phyloP scores from a whole-genome alignment of 30 jellyfish, hydroid and myxozoan genomes.

The Nemopilema nomurai region DNA sequence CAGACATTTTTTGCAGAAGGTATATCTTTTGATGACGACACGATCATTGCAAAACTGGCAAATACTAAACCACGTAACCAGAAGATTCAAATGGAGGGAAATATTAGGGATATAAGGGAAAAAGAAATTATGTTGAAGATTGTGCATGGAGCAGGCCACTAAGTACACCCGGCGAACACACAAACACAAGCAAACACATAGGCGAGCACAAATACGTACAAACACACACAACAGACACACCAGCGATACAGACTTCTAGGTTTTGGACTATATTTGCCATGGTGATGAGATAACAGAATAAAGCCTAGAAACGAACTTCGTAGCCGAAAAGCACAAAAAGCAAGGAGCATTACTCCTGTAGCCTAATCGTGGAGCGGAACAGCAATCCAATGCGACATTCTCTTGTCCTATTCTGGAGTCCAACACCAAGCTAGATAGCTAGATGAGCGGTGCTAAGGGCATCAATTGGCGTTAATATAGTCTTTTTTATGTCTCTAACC shows the following conservation, averaged over 20 bases:
- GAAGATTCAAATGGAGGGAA: too few species aligned
- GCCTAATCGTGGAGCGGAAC: too few species aligned
- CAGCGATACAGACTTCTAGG: too few species aligned
- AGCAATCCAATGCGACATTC: not conserved
- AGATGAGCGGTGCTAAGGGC: not conserved
- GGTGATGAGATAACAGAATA: too few species aligned
- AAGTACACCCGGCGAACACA: too few species aligned
- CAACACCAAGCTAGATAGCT: not conserved
- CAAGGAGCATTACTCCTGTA: not conserved
- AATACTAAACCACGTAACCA: not conserved
- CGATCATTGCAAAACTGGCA: not conserved
- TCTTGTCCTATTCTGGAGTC: not conserved
- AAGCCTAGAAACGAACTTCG: not conserved
- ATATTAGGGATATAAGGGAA: too few species aligned
- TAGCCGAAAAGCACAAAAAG: not conserved
- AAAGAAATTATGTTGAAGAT: too few species aligned
- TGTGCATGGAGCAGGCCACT: too few species aligned
- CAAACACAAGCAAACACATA: too few species aligned
- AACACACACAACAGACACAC: too few species aligned
- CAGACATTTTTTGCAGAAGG: not conserved
- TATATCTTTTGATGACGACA: conserved; percentile 13
- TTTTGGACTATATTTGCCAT: too few species aligned
- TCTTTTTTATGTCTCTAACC: not conserved
- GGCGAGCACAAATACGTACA: too few species aligned
- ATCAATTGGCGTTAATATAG: not conserved